phyloP scores from a whole-genome alignment of 2,888 invertebrate genomes.

The Acleris sparsana region DNA sequence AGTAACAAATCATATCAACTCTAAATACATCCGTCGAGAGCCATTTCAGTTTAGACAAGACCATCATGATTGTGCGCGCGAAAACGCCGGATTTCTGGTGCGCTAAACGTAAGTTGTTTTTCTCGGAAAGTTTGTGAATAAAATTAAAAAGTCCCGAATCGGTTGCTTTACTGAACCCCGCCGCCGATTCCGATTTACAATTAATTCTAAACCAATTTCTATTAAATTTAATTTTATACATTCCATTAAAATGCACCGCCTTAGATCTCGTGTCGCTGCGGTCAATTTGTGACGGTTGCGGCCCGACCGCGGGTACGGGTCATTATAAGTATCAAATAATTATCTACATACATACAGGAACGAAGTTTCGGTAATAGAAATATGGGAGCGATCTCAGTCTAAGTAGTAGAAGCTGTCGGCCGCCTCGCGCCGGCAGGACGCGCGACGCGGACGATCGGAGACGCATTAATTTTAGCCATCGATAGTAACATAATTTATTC shows the following conservation, averaged over 20 bases:
- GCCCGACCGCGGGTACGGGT: conserved; percentile 43
- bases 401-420: conserved; percentile 42
- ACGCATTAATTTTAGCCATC: background rate
- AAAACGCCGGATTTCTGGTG: background rate
- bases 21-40: background rate
- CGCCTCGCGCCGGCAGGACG: background rate
- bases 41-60: background rate
- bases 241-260: conserved; percentile 41
- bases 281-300: conserved; percentile 26
- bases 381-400: conserved; percentile 43
- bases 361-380: conserved; percentile 47
- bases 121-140: conserved; percentile 3
- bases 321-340: conserved; percentile 48
- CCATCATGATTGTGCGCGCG: background rate
- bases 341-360: conserved; percentile 52
- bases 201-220: conserved; percentile 49
- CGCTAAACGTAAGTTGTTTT: background rate
- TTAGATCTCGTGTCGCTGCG: conserved; percentile 44
- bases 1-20: conserved; percentile 15
- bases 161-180: conserved; percentile 37
- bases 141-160: conserved; percentile 18
- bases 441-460: background rate
- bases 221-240: conserved; percentile 47
- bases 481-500: conserved; percentile 25
- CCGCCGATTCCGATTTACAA: conserved; percentile 44